Base-by-base conservation (phyloP, 2,797 vertebrate species). In the Triplophysa yarkandensis region DNA sequence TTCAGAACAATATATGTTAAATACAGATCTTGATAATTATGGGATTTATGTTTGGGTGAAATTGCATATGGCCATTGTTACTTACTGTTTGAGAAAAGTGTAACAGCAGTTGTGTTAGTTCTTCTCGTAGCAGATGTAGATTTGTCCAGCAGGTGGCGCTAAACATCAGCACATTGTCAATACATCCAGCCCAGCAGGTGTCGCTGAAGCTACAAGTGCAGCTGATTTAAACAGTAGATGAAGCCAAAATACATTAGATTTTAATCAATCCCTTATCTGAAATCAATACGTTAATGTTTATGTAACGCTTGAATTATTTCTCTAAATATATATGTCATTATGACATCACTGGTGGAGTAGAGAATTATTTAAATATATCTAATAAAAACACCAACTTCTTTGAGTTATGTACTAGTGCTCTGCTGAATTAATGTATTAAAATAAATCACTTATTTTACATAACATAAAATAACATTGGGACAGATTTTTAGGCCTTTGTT, bases 381-480 rank as follows among this genome's bases (percentile, higher is more conserved):
- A n/a, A n/a, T n/a, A n/a, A n/a, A n/a, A n/a, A n/a, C n/a, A n/a
- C n/a, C n/a, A n/a, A n/a, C n/a, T n/a, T n/a, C n/a, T n/a, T n/a
- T n/a, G n/a, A n/a, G n/a, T n/a, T n/a, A n/a, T n/a, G n/a, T n/a
- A n/a, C 17, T 16, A 44, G 8, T 44, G 6, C 14, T 17, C 43
- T 4, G 14, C 43, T 44, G 1, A 44, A 44, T 6, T 16, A 17
- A 17, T 16, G 17, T 44, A 44, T 16, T 41, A 41, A 9, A 44
- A 17, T 4, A 5, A 44, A 44, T 3, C n/a, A 50, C 9, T 21
- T 11, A 48, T 4, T 21, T 10, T 9, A 21, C 48, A 50, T 23
- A 50, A 69, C 2, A 7, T 48, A 65, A 68, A 79, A 10, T 74
- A 41, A 19, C 17, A 46, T 43, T n/a, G n/a, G 83, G 76, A 66